Conservation (phyloP, 1,140 invertebrate species). For the Ptiloglossa arizonensis region DNA sequence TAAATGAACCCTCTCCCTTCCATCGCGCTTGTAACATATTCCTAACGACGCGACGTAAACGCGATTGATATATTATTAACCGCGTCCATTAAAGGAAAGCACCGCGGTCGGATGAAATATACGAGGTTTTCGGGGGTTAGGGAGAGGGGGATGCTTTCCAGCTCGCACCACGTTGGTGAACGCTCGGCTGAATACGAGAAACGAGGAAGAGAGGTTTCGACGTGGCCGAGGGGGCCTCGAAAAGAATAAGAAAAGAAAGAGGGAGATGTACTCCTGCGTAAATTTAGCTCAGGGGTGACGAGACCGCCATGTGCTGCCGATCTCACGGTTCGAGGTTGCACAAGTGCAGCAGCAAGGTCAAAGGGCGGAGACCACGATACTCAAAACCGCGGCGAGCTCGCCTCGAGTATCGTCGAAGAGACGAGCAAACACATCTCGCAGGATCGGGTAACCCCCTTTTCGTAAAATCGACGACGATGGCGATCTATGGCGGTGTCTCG, state of each 20-base stretch:
- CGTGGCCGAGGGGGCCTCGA: constrained; percentile 32
- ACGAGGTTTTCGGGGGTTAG: constrained; percentile 53
- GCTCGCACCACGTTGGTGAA: constrained; percentile 43
- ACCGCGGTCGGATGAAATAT: constrained; percentile 72
- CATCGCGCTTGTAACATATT: constrained; percentile 33
- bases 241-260: constrained; percentile 53
- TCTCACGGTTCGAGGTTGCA: constrained; percentile 72
- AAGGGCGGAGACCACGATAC: constrained; percentile 49
- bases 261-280: constrained; percentile 66
- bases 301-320: constrained; percentile 70
- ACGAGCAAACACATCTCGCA: neutral
- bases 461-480: no score
- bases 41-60: constrained; percentile 66
- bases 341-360: constrained; percentile 66
- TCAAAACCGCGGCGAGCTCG: neutral
- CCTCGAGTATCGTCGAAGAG: neutral
- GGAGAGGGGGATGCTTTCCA: constrained; percentile 55
- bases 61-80: constrained; percentile 80
- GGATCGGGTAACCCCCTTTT: neutral
- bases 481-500: no score
- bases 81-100: constrained; percentile 76
- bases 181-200: constrained; percentile 47
- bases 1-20: neutral
- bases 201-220: constrained; percentile 43
- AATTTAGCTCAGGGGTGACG: constrained; percentile 66